A percentile compares a stretch with the other conserved stretches of the same genome.
Conservation (phyloP, 2,888 invertebrate genomes). For the Heliconius sara region DNA sequence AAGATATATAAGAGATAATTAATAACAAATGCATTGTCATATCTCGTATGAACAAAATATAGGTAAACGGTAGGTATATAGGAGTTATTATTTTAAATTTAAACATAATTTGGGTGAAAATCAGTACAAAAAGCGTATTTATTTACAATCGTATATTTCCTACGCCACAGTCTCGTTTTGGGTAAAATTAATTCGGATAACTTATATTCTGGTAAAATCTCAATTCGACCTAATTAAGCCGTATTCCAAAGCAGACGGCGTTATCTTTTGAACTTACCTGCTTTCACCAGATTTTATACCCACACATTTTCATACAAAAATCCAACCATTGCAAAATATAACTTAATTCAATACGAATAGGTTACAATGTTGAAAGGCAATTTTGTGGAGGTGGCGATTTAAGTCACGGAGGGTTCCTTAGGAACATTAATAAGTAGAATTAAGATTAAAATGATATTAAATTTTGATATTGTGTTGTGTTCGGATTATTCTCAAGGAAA, state of each 20-base stretch:
- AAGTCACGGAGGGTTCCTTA: constrained; percentile 68
- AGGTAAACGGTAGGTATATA: background rate
- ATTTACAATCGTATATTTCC: background rate
- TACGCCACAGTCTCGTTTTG: background rate
- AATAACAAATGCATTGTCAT: too few species aligned
- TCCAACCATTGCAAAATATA: constrained; percentile 41
- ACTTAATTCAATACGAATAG: constrained; percentile 34
- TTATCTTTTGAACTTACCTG: constrained; percentile 82
- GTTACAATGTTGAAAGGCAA: constrained; percentile 45
- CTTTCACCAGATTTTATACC: constrained; percentile 62
- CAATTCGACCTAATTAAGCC: constrained; percentile 75
- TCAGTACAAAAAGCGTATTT: background rate
- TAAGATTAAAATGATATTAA: constrained; percentile 84
- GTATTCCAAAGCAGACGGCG: constrained; percentile 68
- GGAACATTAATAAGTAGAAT: constrained; percentile 81
- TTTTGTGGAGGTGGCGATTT: constrained; percentile 57
- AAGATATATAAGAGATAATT: too few species aligned
- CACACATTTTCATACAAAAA: constrained; percentile 55
- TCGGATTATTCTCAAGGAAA: constrained; percentile 80
- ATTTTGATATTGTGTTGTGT: constrained; percentile 83
- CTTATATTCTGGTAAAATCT: constrained; percentile 54
- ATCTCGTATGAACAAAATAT: background rate
- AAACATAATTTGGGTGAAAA: background rate
- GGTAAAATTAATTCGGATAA: constrained; percentile 45
- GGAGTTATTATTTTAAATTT: background rate